Base-by-base conservation (phyloP, 2,888 invertebrate species). In the Mechanitis mazaeus region DNA sequence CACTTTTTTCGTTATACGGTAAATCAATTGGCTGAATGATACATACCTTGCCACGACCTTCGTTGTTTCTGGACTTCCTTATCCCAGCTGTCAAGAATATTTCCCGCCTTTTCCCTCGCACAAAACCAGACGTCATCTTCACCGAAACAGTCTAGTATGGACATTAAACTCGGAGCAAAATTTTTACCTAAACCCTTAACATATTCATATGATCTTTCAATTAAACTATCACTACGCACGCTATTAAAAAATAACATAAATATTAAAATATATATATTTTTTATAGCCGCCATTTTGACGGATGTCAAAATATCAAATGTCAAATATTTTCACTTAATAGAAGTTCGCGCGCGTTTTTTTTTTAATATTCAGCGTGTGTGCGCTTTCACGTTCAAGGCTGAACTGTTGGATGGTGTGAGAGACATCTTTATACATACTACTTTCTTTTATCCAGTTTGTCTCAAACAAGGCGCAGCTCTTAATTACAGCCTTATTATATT, bases 71-170 rank as follows among this genome's bases (percentile, higher is more conserved):
- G 72, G 3, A 90, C 80, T 4, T 85, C 79, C 20, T 79, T 75
- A 2, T 81, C 80, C 85, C 85, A 90, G 1, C 72, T 71, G 61
- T 88, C 87, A 69, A 93, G 76, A 54, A 92, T 80, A 58, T 88
- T 90, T 53, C 88, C 91, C 3, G 92, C 91, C 67, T 90, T 91
- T 64, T 90, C 84, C 46, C 85, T 85, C 3, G 92, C 91, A 83
- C 93, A 93, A 7, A 75, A 74, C 91, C 92, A 91, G 7, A 90
- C 85, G 45, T 92, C 83, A 0, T 83, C 76, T 9, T 87, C 81
- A 0, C 85, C 80, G 45, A 92, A 84, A 76, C 93, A 93, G 65
- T 92, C 84, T 60, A 91, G 75, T 58, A 92, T 74, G 3, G 91
- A 85, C 80, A 91, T 77, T 56, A 92, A 86, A 77, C 89, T 91